Base-by-base conservation (phyloP, 2,888 invertebrate species). In the Phrixothrix hirtus region DNA sequence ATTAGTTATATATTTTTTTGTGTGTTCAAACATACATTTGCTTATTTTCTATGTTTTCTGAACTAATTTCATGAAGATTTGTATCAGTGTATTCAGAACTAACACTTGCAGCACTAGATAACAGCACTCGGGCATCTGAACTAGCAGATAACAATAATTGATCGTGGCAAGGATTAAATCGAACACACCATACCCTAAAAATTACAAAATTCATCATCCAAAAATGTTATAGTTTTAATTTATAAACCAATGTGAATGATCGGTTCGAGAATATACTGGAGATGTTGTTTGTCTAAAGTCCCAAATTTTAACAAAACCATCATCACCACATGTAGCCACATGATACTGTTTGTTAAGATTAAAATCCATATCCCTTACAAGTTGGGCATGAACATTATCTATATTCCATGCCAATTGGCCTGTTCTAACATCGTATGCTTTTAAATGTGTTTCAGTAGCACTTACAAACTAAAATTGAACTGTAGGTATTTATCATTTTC, bases 271-370 rank as follows among this genome's bases (percentile, higher is more conserved):
- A 69, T 91, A 86, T 2, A 96, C 83, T 0, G 95, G 89, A 57
- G 88, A 83, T 43, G 81, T 81, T 0, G 87, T 81, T 69, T 90
- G 89, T 41, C 98, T 82, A 63, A 91, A 88, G 75, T 99, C 98
- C 98, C 98, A 99, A 63, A 99, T 93, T 71, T 94, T 93, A 10
- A 94, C 83, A 36, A 88, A 88, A 0, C 95, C 95, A 76, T 99
- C 98, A 74, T 99, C 98, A 0, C 98, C 98, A 59, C 93, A 95
- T 1, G 91, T 94, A 0, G 92, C 92, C 57, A 98, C 72, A 60
- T 92, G 91, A 69, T 96, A 96, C 67, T 95, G 96, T 74, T 92
- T 90, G 76, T 98, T 98, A n/a, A 95, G 92, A 77, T 99, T 99
- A 71, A 95, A 97, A 76, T 98, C 98, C 27, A 99, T 74, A 70